Conservation (phyloP, 2,888 invertebrate species). For the Xanthia togata region DNA sequence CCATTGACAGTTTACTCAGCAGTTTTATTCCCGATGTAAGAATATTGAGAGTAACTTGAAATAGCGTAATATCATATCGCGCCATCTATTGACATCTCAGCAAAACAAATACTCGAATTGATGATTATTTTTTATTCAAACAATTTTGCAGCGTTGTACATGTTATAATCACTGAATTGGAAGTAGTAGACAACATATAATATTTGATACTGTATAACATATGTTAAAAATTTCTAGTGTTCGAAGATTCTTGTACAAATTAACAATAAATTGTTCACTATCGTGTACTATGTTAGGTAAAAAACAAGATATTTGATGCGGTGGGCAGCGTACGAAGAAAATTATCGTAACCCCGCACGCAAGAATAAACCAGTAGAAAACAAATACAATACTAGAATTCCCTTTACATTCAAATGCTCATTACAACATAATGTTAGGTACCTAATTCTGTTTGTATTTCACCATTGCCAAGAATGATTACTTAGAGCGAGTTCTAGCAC, state of each 20-base stretch:
- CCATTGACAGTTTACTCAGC: conserved; percentile 7
- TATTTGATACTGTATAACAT: background rate
- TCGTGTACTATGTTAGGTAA: conserved; percentile 32
- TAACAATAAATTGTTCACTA: conserved; percentile 42
- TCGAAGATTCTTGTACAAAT: conserved; percentile 20
- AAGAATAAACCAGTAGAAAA: conserved; percentile 2
- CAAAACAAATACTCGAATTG: conserved; percentile 38
- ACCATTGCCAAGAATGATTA: background rate
- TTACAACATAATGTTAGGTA: background rate
- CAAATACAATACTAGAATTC: conserved; percentile 20
- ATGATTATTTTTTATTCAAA: conserved; percentile 22
- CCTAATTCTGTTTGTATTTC: background rate
- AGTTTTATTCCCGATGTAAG: conserved; percentile 3
- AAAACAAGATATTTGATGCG: conserved; percentile 35
- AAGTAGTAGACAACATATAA: conserved; percentile 1
- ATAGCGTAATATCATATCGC: conserved; percentile 5
- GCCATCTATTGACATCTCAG: conserved; percentile 47
- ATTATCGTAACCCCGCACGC: conserved; percentile 43
- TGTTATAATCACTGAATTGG: conserved; percentile 17
- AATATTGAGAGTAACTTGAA: conserved; percentile 17
- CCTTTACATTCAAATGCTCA: conserved; percentile 12
- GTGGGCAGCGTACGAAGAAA: conserved; percentile 38
- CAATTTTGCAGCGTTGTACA: conserved; percentile 34
- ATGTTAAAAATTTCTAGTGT: background rate
- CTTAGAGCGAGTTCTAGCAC: background rate